A percentile compares a stretch with the other conserved stretches of the same genome.
These are phyloP conservation scores for Drosophila saltans DNA, from an alignment of 1,140 invertebrate genomes.

Conservation along the genomic window DNA sequence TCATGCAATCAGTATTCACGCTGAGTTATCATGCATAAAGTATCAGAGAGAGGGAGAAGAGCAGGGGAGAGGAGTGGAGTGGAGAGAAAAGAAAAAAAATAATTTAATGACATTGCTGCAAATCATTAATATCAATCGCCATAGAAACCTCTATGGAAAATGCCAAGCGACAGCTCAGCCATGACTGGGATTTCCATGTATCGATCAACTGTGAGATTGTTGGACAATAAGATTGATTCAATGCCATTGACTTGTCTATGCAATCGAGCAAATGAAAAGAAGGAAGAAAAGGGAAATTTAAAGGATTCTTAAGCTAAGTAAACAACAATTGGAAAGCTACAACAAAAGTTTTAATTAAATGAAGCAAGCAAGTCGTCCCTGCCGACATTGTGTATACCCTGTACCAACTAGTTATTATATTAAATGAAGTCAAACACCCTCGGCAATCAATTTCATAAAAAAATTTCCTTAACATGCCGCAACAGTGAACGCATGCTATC, in stretches of 20 bases:
- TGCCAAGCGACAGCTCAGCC: conserved; percentile 11
- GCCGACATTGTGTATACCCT: no score
- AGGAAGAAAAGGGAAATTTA: neutral
- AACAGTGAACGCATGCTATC: no score
- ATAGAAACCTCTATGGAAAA: conserved; percentile 30
- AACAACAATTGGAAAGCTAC: neutral
- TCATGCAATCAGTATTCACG: conserved; percentile 67
- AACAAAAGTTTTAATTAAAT: no score
- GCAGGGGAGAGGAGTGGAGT: no score
- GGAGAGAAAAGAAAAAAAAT: conserved; percentile 36
- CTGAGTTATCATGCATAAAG: conserved; percentile 66
- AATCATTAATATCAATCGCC: conserved; percentile 76
- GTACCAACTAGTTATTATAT: no score
- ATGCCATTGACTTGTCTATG: neutral
- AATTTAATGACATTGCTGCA: conserved; percentile 59
- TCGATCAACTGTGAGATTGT: conserved; percentile 15
- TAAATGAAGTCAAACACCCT: no score
- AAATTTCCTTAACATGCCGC: no score
- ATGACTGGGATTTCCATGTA: conserved; percentile 13
- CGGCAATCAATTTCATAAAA: no score
- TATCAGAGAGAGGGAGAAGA: neutral
- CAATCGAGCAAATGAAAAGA: neutral
- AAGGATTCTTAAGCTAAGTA: neutral
- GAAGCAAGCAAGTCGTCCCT: no score
- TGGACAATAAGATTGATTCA: conserved; percentile 4